phyloP scores from a whole-genome alignment of 2,113 vertebrate genomes.

The Todiramphus chloris region DNA sequence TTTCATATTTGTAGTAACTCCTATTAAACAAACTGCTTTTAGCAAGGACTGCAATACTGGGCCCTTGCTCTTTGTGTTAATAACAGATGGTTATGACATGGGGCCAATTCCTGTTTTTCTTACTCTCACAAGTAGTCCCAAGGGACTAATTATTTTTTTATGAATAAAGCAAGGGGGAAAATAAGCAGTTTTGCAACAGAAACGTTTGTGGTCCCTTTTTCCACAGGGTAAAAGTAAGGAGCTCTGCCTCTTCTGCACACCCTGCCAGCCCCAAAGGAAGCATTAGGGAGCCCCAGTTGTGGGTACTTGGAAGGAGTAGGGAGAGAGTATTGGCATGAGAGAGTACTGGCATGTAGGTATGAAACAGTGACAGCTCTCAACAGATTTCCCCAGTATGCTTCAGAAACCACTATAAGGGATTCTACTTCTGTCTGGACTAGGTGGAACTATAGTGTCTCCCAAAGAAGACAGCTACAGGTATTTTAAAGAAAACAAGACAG shows the following conservation, averaged over 20 bases:
- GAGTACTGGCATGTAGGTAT: background rate
- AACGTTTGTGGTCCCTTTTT: background rate
- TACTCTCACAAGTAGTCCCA: slow-evolving; percentile 17
- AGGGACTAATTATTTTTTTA: background rate
- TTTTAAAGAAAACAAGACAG: background rate
- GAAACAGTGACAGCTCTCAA: background rate
- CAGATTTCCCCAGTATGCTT: slow-evolving; percentile 34
- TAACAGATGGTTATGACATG: slow-evolving; percentile 55
- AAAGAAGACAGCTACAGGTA: background rate
- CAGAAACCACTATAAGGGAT: background rate
- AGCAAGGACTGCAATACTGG: slow-evolving; percentile 7
- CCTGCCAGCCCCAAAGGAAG: background rate
- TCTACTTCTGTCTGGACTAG: slow-evolving; percentile 1
- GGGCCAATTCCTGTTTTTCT: slow-evolving; percentile 35
- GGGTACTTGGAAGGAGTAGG: background rate
- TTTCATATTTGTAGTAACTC: slow-evolving; percentile 31
- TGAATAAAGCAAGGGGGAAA: slow-evolving; percentile 29
- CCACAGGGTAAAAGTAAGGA: background rate
- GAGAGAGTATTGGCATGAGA: background rate
- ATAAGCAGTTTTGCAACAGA: background rate
- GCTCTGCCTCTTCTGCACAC: background rate
- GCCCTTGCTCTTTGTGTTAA: slow-evolving; percentile 22
- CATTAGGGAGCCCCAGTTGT: background rate
- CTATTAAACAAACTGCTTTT: slow-evolving; percentile 48
- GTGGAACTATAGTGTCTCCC: background rate